phyloP scores from a whole-genome alignment of 2,113 vertebrate genomes.

The Oceanites oceanicus region DNA sequence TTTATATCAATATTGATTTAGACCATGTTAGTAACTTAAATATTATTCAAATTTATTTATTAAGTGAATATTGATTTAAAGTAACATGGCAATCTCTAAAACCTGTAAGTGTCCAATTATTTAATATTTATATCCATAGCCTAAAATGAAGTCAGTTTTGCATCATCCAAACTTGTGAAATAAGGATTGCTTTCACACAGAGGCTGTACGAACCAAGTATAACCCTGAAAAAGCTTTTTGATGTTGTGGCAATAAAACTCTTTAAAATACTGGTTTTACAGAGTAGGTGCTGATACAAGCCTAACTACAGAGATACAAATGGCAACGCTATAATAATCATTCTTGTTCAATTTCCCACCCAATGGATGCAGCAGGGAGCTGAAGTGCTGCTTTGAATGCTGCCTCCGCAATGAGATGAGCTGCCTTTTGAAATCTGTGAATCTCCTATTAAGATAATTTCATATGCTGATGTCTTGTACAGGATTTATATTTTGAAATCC shows the following conservation, averaged over 20 bases:
- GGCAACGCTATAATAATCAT: background rate
- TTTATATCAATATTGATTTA: constrained; percentile 18
- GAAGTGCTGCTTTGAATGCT: background rate
- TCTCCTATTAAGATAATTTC: background rate
- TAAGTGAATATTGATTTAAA: background rate
- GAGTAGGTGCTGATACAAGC: background rate
- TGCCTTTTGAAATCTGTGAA: background rate
- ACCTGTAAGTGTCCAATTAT: background rate
- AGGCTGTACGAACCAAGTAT: background rate
- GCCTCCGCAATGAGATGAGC: background rate
- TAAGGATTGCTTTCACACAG: background rate
- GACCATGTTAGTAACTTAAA: background rate
- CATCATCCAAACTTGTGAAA: background rate
- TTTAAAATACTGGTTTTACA: background rate
- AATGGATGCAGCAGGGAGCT: background rate
- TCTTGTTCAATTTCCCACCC: background rate
- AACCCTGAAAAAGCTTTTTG: background rate
- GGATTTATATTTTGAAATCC: background rate
- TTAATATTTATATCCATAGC: background rate
- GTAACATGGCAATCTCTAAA: background rate
- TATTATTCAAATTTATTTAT: background rate
- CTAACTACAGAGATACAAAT: background rate
- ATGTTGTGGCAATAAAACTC: background rate
- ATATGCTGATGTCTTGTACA: background rate
- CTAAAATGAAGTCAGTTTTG: background rate